Evolutionary conservation across 2,113 vertebrate genomes (phyloP).

Genomic region (Rhombomys opimus): DNA sequence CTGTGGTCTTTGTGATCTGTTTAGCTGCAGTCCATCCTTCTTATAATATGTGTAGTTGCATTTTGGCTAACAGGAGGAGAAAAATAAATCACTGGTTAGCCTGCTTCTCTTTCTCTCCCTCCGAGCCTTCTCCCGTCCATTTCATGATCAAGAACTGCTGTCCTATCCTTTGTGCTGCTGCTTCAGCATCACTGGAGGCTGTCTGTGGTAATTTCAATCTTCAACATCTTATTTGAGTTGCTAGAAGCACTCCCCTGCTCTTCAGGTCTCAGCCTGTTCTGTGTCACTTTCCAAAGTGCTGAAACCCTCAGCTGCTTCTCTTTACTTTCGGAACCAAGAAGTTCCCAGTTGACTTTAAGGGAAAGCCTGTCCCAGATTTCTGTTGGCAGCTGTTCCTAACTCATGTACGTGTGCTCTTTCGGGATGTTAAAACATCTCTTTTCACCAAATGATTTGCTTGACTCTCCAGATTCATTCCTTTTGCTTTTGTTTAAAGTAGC

Average conservation of each 20-base stretch:
- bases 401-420: background rate
- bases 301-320: background rate
- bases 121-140: background rate
- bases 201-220: background rate
- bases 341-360: conserved; percentile 22
- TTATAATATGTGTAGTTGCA: background rate
- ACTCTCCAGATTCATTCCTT: background rate
- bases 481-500: conserved; percentile 53
- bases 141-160: background rate
- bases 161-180: background rate
- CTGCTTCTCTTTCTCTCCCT: background rate
- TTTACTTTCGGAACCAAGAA: background rate
- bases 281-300: conserved; percentile 20
- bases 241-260: background rate
- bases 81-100: background rate
- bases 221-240: background rate
- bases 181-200: background rate
- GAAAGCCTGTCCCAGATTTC: background rate
- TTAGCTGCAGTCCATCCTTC: background rate
- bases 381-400: conserved; percentile 9
- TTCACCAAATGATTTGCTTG: background rate
- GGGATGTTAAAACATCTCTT: background rate
- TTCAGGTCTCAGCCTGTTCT: background rate
- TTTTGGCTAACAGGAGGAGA: background rate
- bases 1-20: background rate